Base-by-base conservation (phyloP, 30 jellyfish, hydroid and myxozoan species). In the Turritopsis dohrnii region DNA sequence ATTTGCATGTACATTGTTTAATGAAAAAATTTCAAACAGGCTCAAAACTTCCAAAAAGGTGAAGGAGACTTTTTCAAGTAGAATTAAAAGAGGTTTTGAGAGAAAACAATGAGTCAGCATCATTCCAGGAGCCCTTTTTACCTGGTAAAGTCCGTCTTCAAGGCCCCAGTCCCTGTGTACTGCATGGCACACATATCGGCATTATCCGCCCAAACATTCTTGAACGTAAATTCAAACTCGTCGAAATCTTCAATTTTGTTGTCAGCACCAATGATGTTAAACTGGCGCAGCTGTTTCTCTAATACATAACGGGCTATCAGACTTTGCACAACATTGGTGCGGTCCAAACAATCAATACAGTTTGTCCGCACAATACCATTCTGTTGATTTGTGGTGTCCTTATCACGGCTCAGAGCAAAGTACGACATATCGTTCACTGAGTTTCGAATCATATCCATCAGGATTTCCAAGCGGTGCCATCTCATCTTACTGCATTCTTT, bases 401-500 rank as follows among this genome's bases (percentile, higher is more conserved):
- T 74, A 26, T 90, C 85, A 21, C 76, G 84, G 88, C 83, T 81
- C 16, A 80, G 22, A 53, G 84, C 75, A 66, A 95, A 95, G 81
- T 87, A 91, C 22, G 91, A 88, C 87, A 91, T 83, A n/a, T 66
- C 76, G 29, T 73, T 83, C 21, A 90, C 85, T 16, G 89, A 69
- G 16, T 81, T 87, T 7, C 72, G 29, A 72, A 91, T 71, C 81
- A 81, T 76, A n/a, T 95, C 98, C 96, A 95, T 87, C 4, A 95
- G 76, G 31, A 90, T 65, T 41, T 93, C 75, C 23, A 95, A 74
- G 13, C 98, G 94, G 75, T 95, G 88, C 98, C 98, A 95, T 28
- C 98, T 86, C 99, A 95, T 95, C 84, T 88, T 95, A 80, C 97
- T 91, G 90, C 99, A 95, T 53, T 95, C 98, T 74, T 95, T 95